A percentile compares a stretch with the other conserved stretches of the same genome.
Evolutionary conservation across 1,140 invertebrate species (phyloP).

Genomic region (Lepidurus couesii): DNA sequence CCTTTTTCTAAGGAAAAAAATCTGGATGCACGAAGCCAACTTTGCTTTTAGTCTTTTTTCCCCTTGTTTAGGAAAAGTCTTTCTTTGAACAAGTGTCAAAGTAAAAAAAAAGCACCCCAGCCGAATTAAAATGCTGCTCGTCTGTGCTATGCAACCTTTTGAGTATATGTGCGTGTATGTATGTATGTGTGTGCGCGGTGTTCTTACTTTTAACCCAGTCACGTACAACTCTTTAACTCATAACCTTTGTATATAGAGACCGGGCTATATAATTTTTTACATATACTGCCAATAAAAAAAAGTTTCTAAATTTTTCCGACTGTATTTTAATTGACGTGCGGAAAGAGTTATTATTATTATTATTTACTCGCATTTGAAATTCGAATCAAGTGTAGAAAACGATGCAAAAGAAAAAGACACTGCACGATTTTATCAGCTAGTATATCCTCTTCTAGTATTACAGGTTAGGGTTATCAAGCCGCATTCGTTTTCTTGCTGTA

Average conservation of each 20-base stretch:
- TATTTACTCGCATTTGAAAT: too few species aligned
- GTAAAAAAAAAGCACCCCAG: too few species aligned
- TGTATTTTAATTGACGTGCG: too few species aligned
- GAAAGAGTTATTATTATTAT: too few species aligned
- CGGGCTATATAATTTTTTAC: slow-evolving; percentile 8
- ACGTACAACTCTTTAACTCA: background rate
- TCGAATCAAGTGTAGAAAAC: too few species aligned
- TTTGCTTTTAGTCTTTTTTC: too few species aligned
- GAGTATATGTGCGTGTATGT: background rate
- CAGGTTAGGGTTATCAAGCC: background rate
- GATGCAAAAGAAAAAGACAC: too few species aligned
- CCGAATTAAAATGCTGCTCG: background rate
- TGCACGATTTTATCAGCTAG: too few species aligned
- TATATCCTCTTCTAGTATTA: background rate
- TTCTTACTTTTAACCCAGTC: background rate
- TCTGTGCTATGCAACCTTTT: background rate
- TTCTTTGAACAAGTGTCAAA: too few species aligned
- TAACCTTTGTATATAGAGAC: slow-evolving; percentile 11
- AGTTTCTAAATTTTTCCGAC: background rate
- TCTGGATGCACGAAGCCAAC: too few species aligned
- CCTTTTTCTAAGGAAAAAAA: too few species aligned
- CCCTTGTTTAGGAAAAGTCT: too few species aligned
- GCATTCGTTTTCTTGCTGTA: background rate
- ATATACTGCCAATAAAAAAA: slow-evolving; percentile 7
- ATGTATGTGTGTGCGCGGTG: background rate